Percentiles rank a stretch among this genome's conserved stretches.
Conservation (phyloP, 2,797 vertebrate species). For the Phalanger gymnotis region DNA sequence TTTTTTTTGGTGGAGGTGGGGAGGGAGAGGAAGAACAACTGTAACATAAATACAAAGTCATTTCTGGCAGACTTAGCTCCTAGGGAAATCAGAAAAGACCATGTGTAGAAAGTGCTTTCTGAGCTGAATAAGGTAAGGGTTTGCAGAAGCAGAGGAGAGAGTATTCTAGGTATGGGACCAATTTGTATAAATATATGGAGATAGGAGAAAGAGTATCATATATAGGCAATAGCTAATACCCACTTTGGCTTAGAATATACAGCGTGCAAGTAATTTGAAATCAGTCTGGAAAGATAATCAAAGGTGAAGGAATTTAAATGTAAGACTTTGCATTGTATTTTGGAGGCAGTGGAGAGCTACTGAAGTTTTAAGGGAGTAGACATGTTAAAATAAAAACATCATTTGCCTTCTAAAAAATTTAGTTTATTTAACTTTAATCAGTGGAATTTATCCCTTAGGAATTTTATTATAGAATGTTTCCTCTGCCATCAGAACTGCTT, state of each 20-base stretch:
- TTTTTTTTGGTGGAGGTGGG: accelerated
- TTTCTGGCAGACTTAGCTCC: too few species aligned
- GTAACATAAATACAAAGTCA: too few species aligned
- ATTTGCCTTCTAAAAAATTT: too few species aligned
- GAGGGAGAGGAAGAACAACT: neutral
- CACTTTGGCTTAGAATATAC: neutral
- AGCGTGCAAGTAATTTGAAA: neutral
- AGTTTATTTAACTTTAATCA: neutral
- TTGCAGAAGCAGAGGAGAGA: neutral
- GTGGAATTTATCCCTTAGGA: neutral
- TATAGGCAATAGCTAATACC: neutral
- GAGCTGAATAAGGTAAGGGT: neutral
- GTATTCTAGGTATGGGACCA: neutral
- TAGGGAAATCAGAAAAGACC: too few species aligned
- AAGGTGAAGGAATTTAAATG: too few species aligned
- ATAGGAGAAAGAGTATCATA: neutral
- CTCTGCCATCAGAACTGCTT: neutral
- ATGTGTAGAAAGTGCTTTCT: too few species aligned
- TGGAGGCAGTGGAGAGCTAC: neutral
- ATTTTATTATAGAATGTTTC: neutral
- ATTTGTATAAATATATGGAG: neutral
- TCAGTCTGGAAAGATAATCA: neutral
- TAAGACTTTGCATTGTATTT: neutral
- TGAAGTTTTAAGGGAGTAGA: neutral
- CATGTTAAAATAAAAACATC: too few species aligned